These are phyloP conservation scores for Trissolcus basalis DNA, from an alignment of 1,140 invertebrate species.

Conservation along the genomic window DNA sequence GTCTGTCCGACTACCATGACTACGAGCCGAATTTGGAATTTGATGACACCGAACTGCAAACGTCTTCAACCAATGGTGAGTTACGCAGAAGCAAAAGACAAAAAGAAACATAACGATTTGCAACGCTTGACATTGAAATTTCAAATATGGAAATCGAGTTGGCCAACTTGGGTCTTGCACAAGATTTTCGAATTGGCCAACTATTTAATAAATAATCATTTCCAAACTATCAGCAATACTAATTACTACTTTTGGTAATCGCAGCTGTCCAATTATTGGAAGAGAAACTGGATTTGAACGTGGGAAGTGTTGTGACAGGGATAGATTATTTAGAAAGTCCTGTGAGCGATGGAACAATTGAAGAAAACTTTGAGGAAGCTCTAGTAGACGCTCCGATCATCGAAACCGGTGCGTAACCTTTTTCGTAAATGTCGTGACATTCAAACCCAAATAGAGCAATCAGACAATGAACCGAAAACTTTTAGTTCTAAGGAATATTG, in stretches of 20 bases:
- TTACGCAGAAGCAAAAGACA: too few relatives aligned
- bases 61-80: conserved; percentile 70
- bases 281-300: conserved; percentile 77
- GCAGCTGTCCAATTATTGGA: conserved; percentile 73
- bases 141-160: too few relatives aligned
- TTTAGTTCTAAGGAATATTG: too few relatives aligned
- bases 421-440: conserved; percentile 67
- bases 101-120: too few relatives aligned
- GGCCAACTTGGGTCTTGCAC: too few relatives aligned
- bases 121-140: too few relatives aligned
- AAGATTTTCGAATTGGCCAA: conserved; percentile 1
- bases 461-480: background rate
- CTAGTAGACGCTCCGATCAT: conserved; percentile 82
- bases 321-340: conserved; percentile 84
- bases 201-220: conserved; percentile 29
- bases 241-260: conserved; percentile 47
- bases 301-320: conserved; percentile 69
- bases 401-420: conserved; percentile 73
- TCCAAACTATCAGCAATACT: background rate
- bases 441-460: conserved; percentile 25
- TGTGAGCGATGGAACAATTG: conserved; percentile 90
- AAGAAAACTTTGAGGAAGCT: conserved; percentile 95
- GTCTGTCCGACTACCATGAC: conserved; percentile 93
- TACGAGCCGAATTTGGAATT: conserved; percentile 96
- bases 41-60: conserved; percentile 92